phyloP scores from a whole-genome alignment of 2,888 invertebrate species.

The Byasa hedistus region DNA sequence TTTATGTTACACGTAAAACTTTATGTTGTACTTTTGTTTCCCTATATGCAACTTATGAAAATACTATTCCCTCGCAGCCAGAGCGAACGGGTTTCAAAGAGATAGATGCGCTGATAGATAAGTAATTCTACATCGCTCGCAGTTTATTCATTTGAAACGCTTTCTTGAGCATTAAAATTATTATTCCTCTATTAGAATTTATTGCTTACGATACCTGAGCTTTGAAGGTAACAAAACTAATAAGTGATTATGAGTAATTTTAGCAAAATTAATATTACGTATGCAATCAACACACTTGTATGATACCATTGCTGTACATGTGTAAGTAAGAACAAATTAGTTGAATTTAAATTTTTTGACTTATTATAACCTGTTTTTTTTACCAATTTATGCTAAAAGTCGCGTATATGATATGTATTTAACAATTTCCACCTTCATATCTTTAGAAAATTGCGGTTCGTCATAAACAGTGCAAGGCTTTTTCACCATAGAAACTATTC shows the following conservation, averaged over 20 bases:
- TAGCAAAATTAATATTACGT: no score
- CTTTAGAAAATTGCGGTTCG: no score
- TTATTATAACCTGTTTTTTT: no score
- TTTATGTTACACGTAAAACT: constrained; percentile 76
- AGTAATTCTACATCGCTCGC: constrained; percentile 28
- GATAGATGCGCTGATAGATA: constrained; percentile 31
- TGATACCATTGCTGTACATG: no score
- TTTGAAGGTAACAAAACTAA: neutral
- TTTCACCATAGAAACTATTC: no score
- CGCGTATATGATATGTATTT: no score
- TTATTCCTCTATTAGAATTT: constrained; percentile 12
- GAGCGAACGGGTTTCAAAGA: constrained; percentile 25
- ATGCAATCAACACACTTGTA: no score
- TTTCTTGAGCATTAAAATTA: constrained; percentile 22
- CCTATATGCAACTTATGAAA: constrained; percentile 43
- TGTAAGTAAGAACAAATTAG: no score
- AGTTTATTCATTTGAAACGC: constrained; percentile 25
- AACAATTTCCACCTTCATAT: no score
- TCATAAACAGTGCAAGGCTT: no score
- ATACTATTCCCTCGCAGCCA: constrained; percentile 33
- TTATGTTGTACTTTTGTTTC: constrained; percentile 72
- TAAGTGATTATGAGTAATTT: neutral
- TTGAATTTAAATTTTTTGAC: no score
- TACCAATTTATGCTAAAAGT: no score
- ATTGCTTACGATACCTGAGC: neutral